Base-by-base conservation (phyloP, 2,113 vertebrate genomes). In the Dromas ardeola region DNA sequence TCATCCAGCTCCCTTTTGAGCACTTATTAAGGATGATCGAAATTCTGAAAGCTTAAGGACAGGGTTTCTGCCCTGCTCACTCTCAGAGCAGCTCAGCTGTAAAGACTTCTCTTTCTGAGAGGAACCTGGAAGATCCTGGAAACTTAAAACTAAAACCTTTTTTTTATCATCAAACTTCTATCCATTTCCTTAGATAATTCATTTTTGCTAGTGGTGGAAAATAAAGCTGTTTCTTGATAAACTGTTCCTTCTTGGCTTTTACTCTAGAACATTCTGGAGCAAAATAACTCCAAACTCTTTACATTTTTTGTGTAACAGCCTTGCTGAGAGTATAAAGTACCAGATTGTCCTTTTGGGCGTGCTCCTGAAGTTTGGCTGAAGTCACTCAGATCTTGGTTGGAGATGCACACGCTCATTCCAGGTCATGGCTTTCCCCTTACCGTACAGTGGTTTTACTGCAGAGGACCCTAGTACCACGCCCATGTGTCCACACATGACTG, bases 401-500 rank as follows among this genome's bases (percentile, higher is more conserved):
- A 82, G 43, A 43, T 22, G 63, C 8, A 43, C 14, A 13, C 6
- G 19, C 19, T 43, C 5, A 1, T 47, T 78, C 13, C 65, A 81
- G 5, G 23, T 62, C 29, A 40, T 40, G 14, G 18, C 43, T 83
- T 93, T 73, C 63, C 26, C 29, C 19, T 83, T 73, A 17, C 47
- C 63, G 12, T 59, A 27, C 0, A 1, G 14, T 45, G 20, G 23
- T 30, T 94, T 93, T 92, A 43, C 21, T 69, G 53, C 49, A 80
- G 53, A 86, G 43, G 30, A 95, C 65, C 29, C 18, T 26, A 34
- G 9, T 45, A 29, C 40, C 32, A 20, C 11, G 53, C 42, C 17
- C 61, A n/a, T 27, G 32, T 11, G 8, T n/a, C 25, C 36, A 53
- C 2, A 7, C 12, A n/a, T 0, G 8, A 53, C 50, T 0, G 0